These are phyloP conservation scores for Drosophila sp. DNA, from an alignment of 1,140 invertebrate genomes.

Conservation along the genomic window DNA sequence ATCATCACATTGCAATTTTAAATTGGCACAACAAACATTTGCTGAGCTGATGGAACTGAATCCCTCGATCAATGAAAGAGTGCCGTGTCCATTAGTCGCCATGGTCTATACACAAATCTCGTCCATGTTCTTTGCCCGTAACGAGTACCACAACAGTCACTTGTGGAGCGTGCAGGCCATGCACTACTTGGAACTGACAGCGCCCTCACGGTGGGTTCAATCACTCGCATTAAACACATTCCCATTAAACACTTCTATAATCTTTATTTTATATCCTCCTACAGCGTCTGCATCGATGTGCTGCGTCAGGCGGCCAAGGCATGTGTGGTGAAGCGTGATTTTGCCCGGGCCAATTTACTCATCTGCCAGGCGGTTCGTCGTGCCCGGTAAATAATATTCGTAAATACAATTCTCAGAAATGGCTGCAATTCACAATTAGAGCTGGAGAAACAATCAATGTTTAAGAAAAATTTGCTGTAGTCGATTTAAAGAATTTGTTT, in stretches of 20 bases:
- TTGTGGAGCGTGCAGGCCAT: conserved; percentile 91
- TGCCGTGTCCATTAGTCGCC: conserved; percentile 85
- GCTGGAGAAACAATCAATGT: no score
- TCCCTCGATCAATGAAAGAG: conserved; percentile 22
- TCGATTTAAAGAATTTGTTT: no score
- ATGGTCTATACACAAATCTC: conserved; percentile 92
- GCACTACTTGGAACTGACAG: conserved; percentile 87
- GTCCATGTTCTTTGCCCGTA: conserved; percentile 91
- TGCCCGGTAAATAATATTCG: conserved; percentile 86
- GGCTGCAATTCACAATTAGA: no score
- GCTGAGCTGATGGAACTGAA: conserved; percentile 54
- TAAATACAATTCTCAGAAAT: no score
- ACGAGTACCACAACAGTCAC: conserved; percentile 91
- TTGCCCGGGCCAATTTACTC: conserved; percentile 91
- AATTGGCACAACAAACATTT: conserved; percentile 82
- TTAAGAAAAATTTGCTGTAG: no score
- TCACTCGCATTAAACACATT: no score
- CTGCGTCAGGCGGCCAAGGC: conserved; percentile 93
- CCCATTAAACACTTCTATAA: no score
- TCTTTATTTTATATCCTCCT: no score
- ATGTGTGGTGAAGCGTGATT: conserved; percentile 94
- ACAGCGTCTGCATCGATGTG: conserved; percentile 90
- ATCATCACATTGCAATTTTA: conserved; percentile 91
- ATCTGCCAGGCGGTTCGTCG: conserved; percentile 92
- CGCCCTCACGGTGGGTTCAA: conserved; percentile 86